Conservation (phyloP, 2,113 vertebrate species). For the Myrmophylax atrothorax region DNA sequence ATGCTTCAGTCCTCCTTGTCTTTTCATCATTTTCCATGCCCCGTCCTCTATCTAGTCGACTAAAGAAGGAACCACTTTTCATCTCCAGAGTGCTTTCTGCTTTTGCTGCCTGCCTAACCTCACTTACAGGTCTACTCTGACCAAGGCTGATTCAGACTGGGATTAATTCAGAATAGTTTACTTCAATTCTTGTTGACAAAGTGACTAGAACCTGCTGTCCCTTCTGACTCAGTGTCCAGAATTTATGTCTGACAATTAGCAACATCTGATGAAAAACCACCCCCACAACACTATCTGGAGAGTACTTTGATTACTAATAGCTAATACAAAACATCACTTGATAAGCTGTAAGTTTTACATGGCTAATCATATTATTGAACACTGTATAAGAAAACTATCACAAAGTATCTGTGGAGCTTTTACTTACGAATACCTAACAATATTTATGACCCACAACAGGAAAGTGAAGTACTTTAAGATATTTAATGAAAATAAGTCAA, state of each 20-base stretch:
- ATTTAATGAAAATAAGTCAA: neutral
- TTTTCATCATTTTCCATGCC: neutral
- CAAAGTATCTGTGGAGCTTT: neutral
- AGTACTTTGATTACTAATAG: neutral
- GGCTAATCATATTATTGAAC: neutral
- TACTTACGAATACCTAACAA: neutral
- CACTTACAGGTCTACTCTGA: neutral
- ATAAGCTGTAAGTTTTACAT: neutral
- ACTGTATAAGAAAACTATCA: neutral
- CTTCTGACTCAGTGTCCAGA: neutral
- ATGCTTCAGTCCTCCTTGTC: neutral
- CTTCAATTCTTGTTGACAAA: neutral
- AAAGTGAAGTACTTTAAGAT: neutral
- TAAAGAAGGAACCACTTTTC: neutral
- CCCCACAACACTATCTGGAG: neutral
- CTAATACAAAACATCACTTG: neutral
- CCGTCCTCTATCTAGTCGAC: neutral
- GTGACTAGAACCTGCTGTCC: neutral
- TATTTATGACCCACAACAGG: neutral
- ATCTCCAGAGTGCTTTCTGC: neutral
- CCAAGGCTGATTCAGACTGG: neutral
- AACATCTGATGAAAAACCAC: neutral
- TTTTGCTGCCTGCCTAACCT: neutral
- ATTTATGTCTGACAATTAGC: neutral
- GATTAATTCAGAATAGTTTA: neutral